phyloP scores from a whole-genome alignment of 92 coral and sea anemone species.

The Ricordea florida region DNA sequence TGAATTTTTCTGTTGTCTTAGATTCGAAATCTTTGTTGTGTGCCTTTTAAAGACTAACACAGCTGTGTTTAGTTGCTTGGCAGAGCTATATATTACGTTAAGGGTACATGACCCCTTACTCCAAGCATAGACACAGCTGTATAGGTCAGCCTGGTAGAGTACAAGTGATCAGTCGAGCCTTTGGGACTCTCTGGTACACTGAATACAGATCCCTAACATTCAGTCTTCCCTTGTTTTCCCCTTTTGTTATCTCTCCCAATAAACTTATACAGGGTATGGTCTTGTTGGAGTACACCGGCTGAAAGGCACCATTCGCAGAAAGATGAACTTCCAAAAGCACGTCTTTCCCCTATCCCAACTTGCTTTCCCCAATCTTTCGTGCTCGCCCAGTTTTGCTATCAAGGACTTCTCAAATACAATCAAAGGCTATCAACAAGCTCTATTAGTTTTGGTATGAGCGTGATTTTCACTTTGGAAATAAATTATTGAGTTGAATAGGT shows the following conservation, averaged over 20 bases:
- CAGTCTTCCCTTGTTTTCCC: slow-evolving; percentile 76
- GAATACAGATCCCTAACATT: slow-evolving; percentile 36
- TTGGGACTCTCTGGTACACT: background rate
- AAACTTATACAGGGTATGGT: slow-evolving; percentile 81
- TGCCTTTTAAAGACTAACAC: background rate
- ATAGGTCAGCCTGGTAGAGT: slow-evolving; percentile 15
- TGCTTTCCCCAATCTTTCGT: slow-evolving; percentile 49
- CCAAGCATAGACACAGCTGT: slow-evolving; percentile 1
- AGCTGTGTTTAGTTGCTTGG: background rate
- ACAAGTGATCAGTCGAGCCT: slow-evolving; percentile 7
- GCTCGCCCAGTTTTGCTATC: slow-evolving; percentile 87
- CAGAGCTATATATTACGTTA: background rate
- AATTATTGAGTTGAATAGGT: background rate
- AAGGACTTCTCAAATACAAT: slow-evolving; percentile 37
- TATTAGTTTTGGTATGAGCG: background rate
- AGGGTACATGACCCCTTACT: background rate
- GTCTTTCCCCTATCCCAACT: slow-evolving; percentile 59
- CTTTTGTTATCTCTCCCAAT: slow-evolving; percentile 89
- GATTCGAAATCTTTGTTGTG: too few relatives aligned
- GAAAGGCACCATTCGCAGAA: slow-evolving; percentile 87
- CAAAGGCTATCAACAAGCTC: background rate
- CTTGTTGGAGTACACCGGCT: slow-evolving; percentile 94
- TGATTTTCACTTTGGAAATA: background rate
- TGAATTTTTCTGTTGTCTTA: too few relatives aligned
- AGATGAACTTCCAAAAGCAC: slow-evolving; percentile 77